These are phyloP conservation scores for Rhorus exstirpatorius DNA, from an alignment of 2,888 invertebrate genomes.

Conservation along the genomic window DNA sequence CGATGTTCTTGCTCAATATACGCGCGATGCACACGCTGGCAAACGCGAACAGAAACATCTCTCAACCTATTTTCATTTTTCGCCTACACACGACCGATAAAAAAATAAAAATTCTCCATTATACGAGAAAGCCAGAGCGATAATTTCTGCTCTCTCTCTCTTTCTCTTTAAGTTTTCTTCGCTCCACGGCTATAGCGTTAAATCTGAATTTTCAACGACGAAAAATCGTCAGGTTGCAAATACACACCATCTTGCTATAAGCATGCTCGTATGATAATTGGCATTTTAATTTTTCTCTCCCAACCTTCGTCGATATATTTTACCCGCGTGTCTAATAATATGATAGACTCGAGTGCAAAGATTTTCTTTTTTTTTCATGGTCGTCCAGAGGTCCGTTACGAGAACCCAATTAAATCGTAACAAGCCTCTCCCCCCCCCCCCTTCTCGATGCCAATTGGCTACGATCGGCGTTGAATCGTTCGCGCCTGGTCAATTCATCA, in stretches of 20 bases:
- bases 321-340: slow-evolving; percentile 35
- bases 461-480: slow-evolving; percentile 23
- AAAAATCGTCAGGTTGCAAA: slow-evolving; percentile 36
- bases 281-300: slow-evolving; percentile 15
- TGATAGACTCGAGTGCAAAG: slow-evolving; percentile 15
- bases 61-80: slow-evolving; percentile 1
- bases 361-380: slow-evolving; percentile 43
- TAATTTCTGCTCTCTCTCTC: slow-evolving; percentile 10
- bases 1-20: slow-evolving; percentile 32
- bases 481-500: slow-evolving; percentile 18
- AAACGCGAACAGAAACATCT: slow-evolving; percentile 5
- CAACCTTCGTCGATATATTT: slow-evolving; percentile 55
- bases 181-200: too few relatives aligned
- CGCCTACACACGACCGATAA: neutral
- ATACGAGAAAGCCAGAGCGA: slow-evolving; percentile 29
- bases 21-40: neutral
- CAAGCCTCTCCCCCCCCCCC: too few relatives aligned
- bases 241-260: neutral
- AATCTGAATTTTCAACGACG: slow-evolving; percentile 25
- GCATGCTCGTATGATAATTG: slow-evolving; percentile 1
- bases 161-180: neutral
- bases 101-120: neutral
- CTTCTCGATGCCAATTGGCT: slow-evolving; percentile 55
- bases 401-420: slow-evolving; percentile 63
- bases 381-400: slow-evolving; percentile 47